These are phyloP conservation scores for Carlito syrichta DNA, from an alignment of 2,113 vertebrate genomes.

Conservation along the genomic window DNA sequence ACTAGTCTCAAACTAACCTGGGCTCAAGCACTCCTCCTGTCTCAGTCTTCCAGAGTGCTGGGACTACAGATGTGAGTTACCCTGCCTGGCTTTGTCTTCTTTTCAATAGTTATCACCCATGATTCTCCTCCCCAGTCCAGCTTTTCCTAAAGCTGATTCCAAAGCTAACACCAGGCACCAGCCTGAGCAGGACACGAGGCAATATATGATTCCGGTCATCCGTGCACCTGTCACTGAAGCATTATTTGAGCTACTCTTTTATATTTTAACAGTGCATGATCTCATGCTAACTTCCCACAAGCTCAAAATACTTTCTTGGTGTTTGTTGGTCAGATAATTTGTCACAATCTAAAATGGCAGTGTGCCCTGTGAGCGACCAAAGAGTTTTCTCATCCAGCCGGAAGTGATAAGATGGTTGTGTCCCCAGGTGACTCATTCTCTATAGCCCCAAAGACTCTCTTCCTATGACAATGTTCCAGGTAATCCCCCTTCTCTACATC, in stretches of 20 bases:
- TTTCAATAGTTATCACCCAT: not conserved
- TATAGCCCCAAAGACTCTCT: not conserved
- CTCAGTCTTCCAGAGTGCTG: too few species aligned
- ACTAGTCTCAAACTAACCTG: too few species aligned
- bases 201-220: not conserved
- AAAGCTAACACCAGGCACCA: not conserved
- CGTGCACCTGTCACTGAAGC: not conserved
- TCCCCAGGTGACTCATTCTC: not conserved
- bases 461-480: fast-evolving
- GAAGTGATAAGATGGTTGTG: not conserved
- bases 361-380: not conserved
- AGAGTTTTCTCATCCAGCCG: not conserved
- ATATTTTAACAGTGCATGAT: not conserved
- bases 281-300: not conserved
- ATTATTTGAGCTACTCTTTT: not conserved
- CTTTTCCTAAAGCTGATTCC: not conserved
- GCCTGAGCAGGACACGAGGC: not conserved
- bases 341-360: not conserved
- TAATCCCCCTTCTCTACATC: fast-evolving
- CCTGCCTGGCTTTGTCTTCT: too few species aligned
- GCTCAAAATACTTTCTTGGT: not conserved
- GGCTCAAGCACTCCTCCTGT: too few species aligned
- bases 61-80: too few species aligned
- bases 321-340: not conserved
- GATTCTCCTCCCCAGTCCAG: not conserved